These are phyloP conservation scores for Sceloporus undulatus DNA, from an alignment of 2,113 vertebrate genomes.

Conservation along the genomic window DNA sequence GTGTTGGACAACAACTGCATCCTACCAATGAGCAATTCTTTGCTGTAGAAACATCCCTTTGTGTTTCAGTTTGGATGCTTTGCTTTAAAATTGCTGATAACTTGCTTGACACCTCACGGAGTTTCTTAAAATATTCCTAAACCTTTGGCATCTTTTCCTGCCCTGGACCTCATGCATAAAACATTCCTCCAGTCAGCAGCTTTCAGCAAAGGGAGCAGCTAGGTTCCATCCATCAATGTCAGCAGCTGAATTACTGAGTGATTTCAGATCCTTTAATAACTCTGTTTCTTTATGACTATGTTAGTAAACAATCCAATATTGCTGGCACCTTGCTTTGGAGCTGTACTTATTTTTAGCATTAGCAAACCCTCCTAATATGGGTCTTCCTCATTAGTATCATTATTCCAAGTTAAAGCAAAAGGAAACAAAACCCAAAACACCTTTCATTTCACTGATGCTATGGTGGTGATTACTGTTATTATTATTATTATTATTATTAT, in stretches of 20 bases:
- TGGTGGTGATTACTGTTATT: conserved; percentile 46
- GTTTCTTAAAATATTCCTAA: conserved; percentile 91
- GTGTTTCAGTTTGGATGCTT: conserved; percentile 75
- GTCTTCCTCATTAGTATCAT: neutral
- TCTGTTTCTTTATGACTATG: conserved; percentile 73
- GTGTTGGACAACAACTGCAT: neutral
- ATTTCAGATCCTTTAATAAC: conserved; percentile 81
- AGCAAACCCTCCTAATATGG: conserved; percentile 59
- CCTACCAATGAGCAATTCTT: conserved; percentile 61
- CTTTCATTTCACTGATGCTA: neutral
- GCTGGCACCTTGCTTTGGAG: conserved; percentile 66
- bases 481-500: too few relatives aligned
- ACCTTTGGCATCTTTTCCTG: conserved; percentile 88
- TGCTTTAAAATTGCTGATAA: conserved; percentile 86
- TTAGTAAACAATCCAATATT: conserved; percentile 80
- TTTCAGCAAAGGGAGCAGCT: conserved; percentile 83
- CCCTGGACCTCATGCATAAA: conserved; percentile 89
- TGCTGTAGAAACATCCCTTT: conserved; percentile 55
- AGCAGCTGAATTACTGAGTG: conserved; percentile 79
- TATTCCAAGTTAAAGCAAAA: conserved; percentile 31
- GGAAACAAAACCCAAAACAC: neutral
- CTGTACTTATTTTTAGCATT: conserved; percentile 69
- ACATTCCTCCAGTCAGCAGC: conserved; percentile 90
- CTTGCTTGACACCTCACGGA: conserved; percentile 85
- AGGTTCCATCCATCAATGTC: conserved; percentile 90